Evolutionary conservation across 2,888 invertebrate species (phyloP).

Genomic region (Tipula unca): DNA sequence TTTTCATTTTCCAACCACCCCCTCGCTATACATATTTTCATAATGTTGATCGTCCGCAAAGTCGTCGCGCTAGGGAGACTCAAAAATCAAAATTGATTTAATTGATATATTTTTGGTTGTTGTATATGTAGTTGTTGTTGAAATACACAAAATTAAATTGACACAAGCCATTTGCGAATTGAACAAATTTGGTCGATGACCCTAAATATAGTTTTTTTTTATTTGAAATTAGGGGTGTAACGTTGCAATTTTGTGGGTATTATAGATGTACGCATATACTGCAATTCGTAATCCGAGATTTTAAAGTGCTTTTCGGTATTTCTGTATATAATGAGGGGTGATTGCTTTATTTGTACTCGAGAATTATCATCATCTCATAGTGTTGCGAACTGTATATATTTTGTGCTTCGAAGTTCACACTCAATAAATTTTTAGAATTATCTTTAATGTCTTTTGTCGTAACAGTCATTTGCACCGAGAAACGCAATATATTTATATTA

Average conservation of each 20-base stretch:
- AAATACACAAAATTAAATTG: not conserved
- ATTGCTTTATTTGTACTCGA: not conserved
- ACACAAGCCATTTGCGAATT: not conserved
- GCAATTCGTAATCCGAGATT: not conserved
- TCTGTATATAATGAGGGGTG: not conserved
- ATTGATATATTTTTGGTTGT: not conserved
- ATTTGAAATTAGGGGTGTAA: not conserved
- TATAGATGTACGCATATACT: not conserved
- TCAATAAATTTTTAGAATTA: not conserved
- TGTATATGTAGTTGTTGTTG: not conserved
- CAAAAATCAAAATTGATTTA: not conserved
- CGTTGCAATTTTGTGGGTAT: not conserved
- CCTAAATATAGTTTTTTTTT: not conserved
- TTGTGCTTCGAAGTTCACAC: not conserved
- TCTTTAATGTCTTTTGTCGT: too few relatives aligned
- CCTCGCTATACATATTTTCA: not conserved
- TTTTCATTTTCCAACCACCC: not conserved
- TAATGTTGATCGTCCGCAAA: not conserved
- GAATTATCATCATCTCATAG: not conserved
- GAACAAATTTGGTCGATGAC: not conserved
- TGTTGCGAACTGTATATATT: not conserved
- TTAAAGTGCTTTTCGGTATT: not conserved
- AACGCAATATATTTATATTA: too few relatives aligned
- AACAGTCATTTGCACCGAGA: too few relatives aligned
- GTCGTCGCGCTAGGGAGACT: not conserved